Evolutionary conservation across 2,797 vertebrate species (phyloP).

Genomic region (Podarcis lilfordi): DNA sequence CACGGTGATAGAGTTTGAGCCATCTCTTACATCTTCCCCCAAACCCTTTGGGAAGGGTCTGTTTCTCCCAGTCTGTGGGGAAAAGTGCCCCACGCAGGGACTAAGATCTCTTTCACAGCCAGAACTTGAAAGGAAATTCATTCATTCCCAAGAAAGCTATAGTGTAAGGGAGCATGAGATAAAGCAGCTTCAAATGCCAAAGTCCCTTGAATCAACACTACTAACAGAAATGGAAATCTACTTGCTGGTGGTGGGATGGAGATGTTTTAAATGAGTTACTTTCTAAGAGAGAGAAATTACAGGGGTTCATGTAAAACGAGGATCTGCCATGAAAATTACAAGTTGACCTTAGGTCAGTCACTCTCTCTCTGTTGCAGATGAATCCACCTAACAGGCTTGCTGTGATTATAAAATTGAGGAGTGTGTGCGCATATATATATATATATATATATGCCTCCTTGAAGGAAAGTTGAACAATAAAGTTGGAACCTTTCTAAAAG

Average conservation of each 20-base stretch:
- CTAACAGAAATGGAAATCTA: neutral
- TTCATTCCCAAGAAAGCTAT: constrained; percentile 8
- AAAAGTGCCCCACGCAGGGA: neutral
- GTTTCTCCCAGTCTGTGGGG: neutral
- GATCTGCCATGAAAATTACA: too few species aligned
- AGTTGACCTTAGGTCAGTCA: too few species aligned
- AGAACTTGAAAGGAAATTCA: constrained; percentile 21
- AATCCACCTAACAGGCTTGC: too few species aligned
- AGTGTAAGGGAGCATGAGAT: constrained; percentile 13
- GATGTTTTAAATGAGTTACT: neutral
- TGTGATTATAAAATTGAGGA: too few species aligned
- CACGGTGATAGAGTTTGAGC: neutral
- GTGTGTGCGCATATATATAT: too few species aligned
- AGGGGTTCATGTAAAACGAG: too few species aligned
- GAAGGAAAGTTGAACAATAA: too few species aligned
- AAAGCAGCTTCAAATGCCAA: constrained; percentile 9
- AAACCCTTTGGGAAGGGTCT: neutral
- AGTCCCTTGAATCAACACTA: neutral
- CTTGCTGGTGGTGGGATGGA: neutral
- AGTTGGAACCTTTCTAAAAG: neutral
- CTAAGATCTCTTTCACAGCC: neutral
- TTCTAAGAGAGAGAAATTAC: neutral
- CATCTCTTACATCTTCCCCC: neutral
- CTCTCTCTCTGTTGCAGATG: too few species aligned
- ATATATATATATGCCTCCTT: too few species aligned